A percentile compares a stretch with the other conserved stretches of the same genome.
These are phyloP conservation scores for Microtus richardsoni DNA, from an alignment of 2,113 vertebrate species.

Conservation along the genomic window DNA sequence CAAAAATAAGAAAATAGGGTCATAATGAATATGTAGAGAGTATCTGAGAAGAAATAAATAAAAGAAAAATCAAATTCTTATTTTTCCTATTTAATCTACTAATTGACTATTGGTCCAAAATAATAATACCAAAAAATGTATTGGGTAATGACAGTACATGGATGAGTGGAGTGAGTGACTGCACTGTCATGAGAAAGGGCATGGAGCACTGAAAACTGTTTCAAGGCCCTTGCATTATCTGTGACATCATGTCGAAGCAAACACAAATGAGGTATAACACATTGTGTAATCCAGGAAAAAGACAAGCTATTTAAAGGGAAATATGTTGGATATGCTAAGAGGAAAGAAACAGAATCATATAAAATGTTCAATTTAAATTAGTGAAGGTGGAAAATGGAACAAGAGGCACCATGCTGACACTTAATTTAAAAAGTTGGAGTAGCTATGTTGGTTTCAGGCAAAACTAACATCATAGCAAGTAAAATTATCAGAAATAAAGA, in stretches of 20 bases:
- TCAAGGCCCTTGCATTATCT: neutral
- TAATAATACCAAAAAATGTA: neutral
- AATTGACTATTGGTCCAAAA: neutral
- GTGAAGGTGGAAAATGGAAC: neutral
- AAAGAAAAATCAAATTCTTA: neutral
- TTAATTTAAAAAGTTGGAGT: neutral
- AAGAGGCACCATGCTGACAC: neutral
- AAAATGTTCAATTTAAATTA: constrained; percentile 9
- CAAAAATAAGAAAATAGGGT: neutral
- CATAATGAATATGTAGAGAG: neutral
- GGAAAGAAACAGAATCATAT: neutral
- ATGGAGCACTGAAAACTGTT: neutral
- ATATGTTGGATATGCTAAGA: neutral
- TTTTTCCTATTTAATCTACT: neutral
- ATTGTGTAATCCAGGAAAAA: neutral
- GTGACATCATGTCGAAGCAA: neutral
- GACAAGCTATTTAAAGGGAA: neutral
- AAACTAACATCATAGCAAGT: neutral
- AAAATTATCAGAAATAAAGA: neutral
- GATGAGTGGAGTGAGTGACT: neutral
- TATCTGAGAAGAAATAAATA: neutral
- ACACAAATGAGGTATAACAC: neutral
- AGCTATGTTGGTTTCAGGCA: neutral
- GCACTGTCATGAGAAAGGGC: neutral
- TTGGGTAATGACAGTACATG: neutral